These are phyloP conservation scores for Drosophila macrospina DNA, from an alignment of 2,888 invertebrate genomes.

Conservation along the genomic window DNA sequence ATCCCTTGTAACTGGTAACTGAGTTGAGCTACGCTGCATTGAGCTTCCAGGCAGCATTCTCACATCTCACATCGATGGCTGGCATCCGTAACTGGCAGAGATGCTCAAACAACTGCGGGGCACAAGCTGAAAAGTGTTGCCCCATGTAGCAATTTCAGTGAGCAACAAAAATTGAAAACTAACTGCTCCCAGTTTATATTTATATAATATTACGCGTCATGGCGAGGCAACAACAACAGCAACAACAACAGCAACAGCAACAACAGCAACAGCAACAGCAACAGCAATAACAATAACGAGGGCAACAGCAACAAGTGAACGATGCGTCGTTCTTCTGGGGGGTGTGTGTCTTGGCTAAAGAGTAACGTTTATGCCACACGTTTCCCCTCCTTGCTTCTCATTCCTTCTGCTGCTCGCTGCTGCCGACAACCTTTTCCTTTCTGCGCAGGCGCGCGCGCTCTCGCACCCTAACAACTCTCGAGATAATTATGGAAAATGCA, in stretches of 20 bases:
- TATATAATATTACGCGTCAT: slow-evolving; percentile 69
- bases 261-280: not conserved
- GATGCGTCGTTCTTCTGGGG: slow-evolving; percentile 33
- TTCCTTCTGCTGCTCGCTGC: too few species aligned
- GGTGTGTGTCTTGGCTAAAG: slow-evolving; percentile 75
- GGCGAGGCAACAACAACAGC: slow-evolving; percentile 30
- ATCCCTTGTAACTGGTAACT: slow-evolving; percentile 45
- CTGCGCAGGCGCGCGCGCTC: slow-evolving; percentile 59
- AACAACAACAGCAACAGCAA: not conserved
- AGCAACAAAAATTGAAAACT: slow-evolving; percentile 66
- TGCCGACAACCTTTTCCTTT: not conserved
- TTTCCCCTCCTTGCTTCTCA: not conserved
- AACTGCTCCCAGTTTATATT: slow-evolving; percentile 75
- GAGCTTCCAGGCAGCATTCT: slow-evolving; percentile 54
- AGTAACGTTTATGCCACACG: slow-evolving; percentile 58
- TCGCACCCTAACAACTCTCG: slow-evolving; percentile 40
- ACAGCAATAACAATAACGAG: slow-evolving; percentile 1
- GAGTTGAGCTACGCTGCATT: slow-evolving; percentile 5
- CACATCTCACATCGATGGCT: slow-evolving; percentile 62
- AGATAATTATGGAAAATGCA: slow-evolving; percentile 79
- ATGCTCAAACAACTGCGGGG: slow-evolving; percentile 74
- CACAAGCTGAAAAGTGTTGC: slow-evolving; percentile 44
- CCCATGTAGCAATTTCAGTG: slow-evolving; percentile 40
- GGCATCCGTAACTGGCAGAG: slow-evolving; percentile 70
- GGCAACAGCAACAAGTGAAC: slow-evolving; percentile 53